Conservation (phyloP, 2,888 invertebrate genomes). For the Leucophenga montana region DNA sequence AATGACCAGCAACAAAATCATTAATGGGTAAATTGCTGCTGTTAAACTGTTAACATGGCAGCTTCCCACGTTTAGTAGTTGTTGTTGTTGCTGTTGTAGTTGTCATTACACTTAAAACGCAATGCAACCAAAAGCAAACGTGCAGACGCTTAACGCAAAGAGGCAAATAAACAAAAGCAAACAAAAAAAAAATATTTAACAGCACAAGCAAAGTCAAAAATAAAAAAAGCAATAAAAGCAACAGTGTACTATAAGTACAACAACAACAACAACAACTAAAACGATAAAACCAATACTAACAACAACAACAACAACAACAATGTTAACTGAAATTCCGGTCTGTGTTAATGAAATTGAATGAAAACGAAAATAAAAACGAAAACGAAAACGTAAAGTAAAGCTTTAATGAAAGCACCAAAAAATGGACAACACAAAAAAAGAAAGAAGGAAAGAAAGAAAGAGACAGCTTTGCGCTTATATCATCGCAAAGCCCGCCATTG, state of each 20-base stretch:
- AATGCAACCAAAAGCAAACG: slow-evolving; percentile 36
- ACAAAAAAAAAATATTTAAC: slow-evolving; percentile 36
- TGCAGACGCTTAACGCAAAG: slow-evolving; percentile 16
- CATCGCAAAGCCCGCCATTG: slow-evolving; percentile 37
- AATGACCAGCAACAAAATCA: neutral
- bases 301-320: slow-evolving; percentile 22
- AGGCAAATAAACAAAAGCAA: slow-evolving; percentile 20
- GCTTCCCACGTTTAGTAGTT: slow-evolving; percentile 39
- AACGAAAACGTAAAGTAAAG: slow-evolving; percentile 34
- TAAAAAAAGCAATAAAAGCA: slow-evolving; percentile 13
- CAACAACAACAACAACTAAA: too few species aligned
- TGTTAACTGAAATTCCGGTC: slow-evolving; percentile 28
- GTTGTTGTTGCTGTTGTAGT: slow-evolving; percentile 43
- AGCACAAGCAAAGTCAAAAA: slow-evolving; percentile 23
- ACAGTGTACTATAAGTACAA: too few species aligned
- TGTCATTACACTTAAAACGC: too few species aligned
- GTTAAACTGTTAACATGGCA: slow-evolving; percentile 7
- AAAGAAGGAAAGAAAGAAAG: too few species aligned
- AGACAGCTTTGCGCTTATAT: slow-evolving; percentile 45
- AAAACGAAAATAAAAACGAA: neutral
- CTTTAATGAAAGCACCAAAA: slow-evolving; percentile 12
- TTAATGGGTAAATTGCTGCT: slow-evolving; percentile 9
- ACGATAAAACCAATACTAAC: slow-evolving; percentile 19
- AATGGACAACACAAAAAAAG: slow-evolving; percentile 3
- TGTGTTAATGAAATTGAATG: slow-evolving; percentile 30